Base-by-base conservation (phyloP, 1,140 invertebrate genomes). In the Drosophila asahinai region DNA sequence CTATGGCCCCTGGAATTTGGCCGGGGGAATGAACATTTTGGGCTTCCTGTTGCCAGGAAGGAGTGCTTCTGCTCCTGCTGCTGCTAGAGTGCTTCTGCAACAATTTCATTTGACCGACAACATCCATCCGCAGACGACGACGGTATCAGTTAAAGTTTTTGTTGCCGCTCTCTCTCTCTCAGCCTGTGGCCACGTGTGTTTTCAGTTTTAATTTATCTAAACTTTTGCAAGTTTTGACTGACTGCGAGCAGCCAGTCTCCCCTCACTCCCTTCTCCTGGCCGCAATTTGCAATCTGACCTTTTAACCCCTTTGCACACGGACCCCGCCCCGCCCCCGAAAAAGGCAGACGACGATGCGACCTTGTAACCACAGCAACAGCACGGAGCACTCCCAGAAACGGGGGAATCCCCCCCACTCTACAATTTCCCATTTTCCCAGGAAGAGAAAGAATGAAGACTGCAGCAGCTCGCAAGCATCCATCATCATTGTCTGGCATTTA, bases 331-430 rank as follows among this genome's bases (percentile, higher is more conserved):
- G n/a, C 64, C 55, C 19, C 17, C 0, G 6, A 47, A 51, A 61
- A 22, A 45, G 45, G 51, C 54, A 49, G 27, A 48, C 73, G 64
- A 71, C 75, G 43, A n/a, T 25, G 64, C 84, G 84, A 89, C 86
- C 84, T 90, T 89, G 84, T 89, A 90, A 89, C 84, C 84, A 89
- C 84, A 90, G 84, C 86, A 90, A 90, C 84, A 75, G 33, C 59
- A 52, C 14, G 48, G 33, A 49, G 51, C 49, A 55, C 59, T 45
- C n/a, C 33, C 17, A 17, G 19, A 40, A 64, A 38, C 22, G 14
- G 57, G 30, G 42, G 42, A n/a, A 12, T 64, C 43, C 33, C 54
- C 64, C 4, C 14, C 36, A 12, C 47, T 12, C 27, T 4, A 33
- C 60, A 36, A 19, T 38, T 38, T 54, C 52, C 33, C 52, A 19